These are phyloP conservation scores for Scolopax rusticola DNA, from an alignment of 2,797 vertebrate genomes.

Conservation along the genomic window DNA sequence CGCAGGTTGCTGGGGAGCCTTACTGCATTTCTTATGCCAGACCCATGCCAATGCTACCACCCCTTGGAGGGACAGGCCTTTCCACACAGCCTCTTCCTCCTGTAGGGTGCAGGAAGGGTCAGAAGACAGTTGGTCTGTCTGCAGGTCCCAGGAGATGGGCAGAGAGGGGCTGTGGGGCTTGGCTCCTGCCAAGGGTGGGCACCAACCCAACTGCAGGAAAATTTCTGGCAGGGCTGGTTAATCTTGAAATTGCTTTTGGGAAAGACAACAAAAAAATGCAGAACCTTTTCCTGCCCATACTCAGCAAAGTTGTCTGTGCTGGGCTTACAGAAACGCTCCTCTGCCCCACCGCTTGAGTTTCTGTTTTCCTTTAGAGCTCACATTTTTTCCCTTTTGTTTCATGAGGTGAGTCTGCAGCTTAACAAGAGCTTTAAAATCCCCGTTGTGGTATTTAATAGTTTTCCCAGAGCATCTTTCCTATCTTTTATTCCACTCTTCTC, in stretches of 20 bases:
- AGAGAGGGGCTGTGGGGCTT: neutral
- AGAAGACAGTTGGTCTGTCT: neutral
- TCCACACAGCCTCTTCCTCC: neutral
- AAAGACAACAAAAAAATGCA: neutral
- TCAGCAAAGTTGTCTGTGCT: neutral
- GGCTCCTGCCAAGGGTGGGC: neutral
- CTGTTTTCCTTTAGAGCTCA: constrained; percentile 3
- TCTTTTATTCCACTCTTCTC: neutral
- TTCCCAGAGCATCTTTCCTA: neutral
- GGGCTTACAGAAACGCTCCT: neutral
- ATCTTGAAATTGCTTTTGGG: constrained; percentile 2
- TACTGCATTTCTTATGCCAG: neutral
- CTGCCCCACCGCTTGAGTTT: neutral
- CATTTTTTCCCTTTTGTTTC: constrained; percentile 11
- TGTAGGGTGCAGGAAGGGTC: neutral
- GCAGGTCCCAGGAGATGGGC: neutral
- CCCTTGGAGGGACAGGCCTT: fast-evolving
- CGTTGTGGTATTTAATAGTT: neutral
- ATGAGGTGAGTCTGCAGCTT: neutral
- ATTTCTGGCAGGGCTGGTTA: neutral
- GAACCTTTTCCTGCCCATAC: neutral
- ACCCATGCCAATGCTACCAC: too few species aligned
- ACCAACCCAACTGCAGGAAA: neutral
- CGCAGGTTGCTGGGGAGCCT: neutral
- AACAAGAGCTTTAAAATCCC: neutral